Base-by-base conservation (phyloP, 2,888 invertebrate species). In the Lasius platythorax region DNA sequence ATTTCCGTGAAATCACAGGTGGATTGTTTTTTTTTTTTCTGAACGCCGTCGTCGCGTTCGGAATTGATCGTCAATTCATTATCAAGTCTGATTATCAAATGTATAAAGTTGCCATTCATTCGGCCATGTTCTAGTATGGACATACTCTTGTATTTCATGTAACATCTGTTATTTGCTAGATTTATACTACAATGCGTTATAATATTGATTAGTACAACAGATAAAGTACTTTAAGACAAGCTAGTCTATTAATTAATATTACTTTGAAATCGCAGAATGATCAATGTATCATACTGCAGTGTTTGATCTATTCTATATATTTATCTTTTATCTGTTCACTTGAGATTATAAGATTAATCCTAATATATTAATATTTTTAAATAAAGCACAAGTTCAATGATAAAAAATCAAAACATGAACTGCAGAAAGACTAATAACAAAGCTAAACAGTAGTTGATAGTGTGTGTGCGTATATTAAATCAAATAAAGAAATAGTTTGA, bases 321-420 rank as follows among this genome's bases (percentile, higher is more conserved):
- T 23, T 50, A 75, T 63, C 37, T 37, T 50, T 66, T 53, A 74
- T 43, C 43, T 66, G 1, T 53, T 37, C 37, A 37, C 50, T 8
- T 8, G 50, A 18, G 18, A 50, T 50, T 6, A 12, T 12, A 18
- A 50, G 50, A 50, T 72, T 37, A 28, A 18, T 1, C 6, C 28
- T 56, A 30, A 73, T 15, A 46, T 37, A 66, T 74, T 58, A 46
- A 56, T 68, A 9, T 53, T 43, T 87, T 11, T 67, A 9, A 4
- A 37, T 37, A 5, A 4, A 37, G 4, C 37, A 37, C 5, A 37
- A 37, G 37, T 5, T 37, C 0, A 37, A 37, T 37, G 5, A 37
- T 37, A 37, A 37, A 37, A 4, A 37, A 37, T 37, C 5, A 37
- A 3, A 37, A 37, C 37, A 37, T 37, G 37, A 37, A 37, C 37